A percentile compares a stretch with the other conserved stretches of the same genome.
These are phyloP conservation scores for Pseudonaja textilis DNA, from an alignment of 2,113 vertebrate genomes.

Conservation along the genomic window DNA sequence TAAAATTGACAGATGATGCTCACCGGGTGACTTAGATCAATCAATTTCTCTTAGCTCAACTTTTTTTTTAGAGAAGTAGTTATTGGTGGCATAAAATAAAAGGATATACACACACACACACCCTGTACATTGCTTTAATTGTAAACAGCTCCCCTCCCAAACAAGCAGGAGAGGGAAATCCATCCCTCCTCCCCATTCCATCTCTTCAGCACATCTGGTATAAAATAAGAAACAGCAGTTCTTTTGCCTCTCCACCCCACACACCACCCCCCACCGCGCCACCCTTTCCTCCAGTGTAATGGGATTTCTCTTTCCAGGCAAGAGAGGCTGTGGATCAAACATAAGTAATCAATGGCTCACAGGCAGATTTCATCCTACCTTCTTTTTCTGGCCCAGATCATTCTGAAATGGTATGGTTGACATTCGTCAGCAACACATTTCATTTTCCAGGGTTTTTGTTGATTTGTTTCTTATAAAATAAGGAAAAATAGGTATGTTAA, in stretches of 20 bases:
- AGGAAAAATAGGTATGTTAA: not conserved
- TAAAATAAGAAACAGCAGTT: not conserved
- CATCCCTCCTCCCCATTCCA: not conserved
- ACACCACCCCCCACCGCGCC: rapidly evolving
- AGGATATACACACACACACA: too few relatives aligned
- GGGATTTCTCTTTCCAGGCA: not conserved
- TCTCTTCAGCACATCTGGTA: not conserved
- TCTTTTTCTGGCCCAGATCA: not conserved
- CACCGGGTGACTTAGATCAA: not conserved
- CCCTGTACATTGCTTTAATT: too few relatives aligned
- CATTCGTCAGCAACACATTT: not conserved
- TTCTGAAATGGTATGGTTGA: not conserved
- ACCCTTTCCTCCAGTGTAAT: not conserved
- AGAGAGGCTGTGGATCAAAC: not conserved
- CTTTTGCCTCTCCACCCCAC: not conserved
- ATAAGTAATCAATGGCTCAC: not conserved
- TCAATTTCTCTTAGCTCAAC: not conserved
- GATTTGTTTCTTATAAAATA: not conserved
- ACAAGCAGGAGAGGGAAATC: not conserved
- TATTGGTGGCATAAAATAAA: not conserved
- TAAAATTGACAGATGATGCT: not conserved
- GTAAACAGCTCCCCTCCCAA: too few relatives aligned
- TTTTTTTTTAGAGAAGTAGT: not conserved
- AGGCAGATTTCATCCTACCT: not conserved
- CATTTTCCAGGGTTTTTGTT: not conserved